Evolutionary conservation across 2,113 vertebrate species (phyloP).

Genomic region (Parotia lawesii): DNA sequence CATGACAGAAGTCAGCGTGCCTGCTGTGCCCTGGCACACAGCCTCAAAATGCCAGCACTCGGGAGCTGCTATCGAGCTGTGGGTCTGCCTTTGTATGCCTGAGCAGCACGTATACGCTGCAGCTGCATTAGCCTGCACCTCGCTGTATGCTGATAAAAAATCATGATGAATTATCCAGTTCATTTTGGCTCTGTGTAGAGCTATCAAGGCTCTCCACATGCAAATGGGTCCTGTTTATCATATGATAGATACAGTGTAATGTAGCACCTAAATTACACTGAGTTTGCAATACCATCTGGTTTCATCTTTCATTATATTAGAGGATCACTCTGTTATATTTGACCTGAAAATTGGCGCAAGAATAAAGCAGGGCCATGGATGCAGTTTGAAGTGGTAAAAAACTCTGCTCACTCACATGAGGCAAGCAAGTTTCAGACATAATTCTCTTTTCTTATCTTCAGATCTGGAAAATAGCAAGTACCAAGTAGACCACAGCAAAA

Average conservation of each 20-base stretch:
- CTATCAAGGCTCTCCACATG: background rate
- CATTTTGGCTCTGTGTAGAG: background rate
- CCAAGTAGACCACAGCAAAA: background rate
- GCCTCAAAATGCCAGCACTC: rapidly evolving
- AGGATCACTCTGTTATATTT: background rate
- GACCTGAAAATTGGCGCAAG: background rate
- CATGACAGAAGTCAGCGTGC: background rate
- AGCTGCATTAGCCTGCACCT: background rate
- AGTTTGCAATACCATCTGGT: slow-evolving; percentile 34
- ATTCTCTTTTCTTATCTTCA: background rate
- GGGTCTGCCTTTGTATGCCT: background rate
- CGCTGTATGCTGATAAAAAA: background rate
- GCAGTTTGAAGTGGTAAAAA: background rate
- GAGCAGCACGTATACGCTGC: background rate
- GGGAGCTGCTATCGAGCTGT: background rate
- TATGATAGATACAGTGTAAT: slow-evolving; percentile 9
- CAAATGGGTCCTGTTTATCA: slow-evolving; percentile 26
- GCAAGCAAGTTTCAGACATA: background rate
- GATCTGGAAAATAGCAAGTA: background rate
- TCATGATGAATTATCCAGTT: background rate
- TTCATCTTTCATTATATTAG: background rate
- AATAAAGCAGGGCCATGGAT: background rate
- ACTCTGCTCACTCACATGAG: background rate
- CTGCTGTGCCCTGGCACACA: background rate
- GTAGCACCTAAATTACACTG: slow-evolving; percentile 1